Percentiles rank a stretch among this genome's conserved stretches.
phyloP scores from a whole-genome alignment of 53 echinoderm and acorn worm genomes.

The Mesocentrotus franciscanus region DNA sequence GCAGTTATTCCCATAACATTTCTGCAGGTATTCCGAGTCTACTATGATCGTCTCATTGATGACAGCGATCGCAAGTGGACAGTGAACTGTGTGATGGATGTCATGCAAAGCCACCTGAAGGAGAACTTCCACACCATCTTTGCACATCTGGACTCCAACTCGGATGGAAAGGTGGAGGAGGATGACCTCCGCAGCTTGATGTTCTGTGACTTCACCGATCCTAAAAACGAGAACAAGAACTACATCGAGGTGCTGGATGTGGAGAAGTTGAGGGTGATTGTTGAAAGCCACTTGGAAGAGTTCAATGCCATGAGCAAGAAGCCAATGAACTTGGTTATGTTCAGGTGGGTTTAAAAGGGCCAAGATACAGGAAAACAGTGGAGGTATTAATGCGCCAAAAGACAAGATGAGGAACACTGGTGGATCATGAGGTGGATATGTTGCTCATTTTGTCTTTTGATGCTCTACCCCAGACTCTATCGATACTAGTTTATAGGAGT shows the following conservation, averaged over 20 bases:
- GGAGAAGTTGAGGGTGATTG: conserved; percentile 87
- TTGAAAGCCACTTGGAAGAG: conserved; percentile 95
- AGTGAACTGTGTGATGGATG: conserved; percentile 80
- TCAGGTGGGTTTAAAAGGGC: conserved; percentile 75
- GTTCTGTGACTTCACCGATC: conserved; percentile 98
- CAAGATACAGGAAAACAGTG: background rate
- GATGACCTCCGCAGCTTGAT: conserved; percentile 95
- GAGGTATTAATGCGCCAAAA: background rate
- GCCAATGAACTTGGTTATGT: conserved; percentile 98
- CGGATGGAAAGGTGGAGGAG: conserved; percentile 86
- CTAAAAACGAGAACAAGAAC: conserved; percentile 98
- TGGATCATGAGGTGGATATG: background rate
- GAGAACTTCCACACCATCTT: conserved; percentile 94
- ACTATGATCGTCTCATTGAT: conserved; percentile 96
- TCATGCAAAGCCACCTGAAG: conserved; percentile 76
- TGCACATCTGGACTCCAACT: conserved; percentile 83
- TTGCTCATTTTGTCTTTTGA: background rate
- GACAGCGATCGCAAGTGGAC: conserved; percentile 90
- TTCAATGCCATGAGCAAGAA: conserved; percentile 98
- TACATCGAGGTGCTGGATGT: conserved; percentile 89
- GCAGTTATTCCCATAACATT: background rate
- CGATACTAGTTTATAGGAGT: background rate
- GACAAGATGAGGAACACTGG: background rate
- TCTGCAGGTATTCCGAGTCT: conserved; percentile 90
- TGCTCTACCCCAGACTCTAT: background rate